These are phyloP conservation scores for Hirtodrosophila cameraria DNA, from an alignment of 2,888 invertebrate genomes.

Conservation along the genomic window DNA sequence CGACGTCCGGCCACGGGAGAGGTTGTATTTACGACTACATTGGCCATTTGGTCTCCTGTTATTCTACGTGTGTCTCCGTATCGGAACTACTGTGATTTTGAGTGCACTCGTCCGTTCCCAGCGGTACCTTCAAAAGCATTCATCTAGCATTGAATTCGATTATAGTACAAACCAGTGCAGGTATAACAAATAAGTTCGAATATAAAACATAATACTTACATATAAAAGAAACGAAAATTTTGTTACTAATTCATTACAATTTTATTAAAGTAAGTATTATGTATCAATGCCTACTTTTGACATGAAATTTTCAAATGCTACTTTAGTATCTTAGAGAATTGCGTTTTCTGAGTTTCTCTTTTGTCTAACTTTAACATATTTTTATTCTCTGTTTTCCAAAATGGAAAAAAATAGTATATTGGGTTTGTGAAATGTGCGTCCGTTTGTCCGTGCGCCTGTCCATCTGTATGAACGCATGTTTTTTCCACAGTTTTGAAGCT, in stretches of 20 bases:
- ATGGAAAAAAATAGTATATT: too few species aligned
- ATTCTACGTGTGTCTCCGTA: conserved; percentile 48
- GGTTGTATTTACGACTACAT: conserved; percentile 63
- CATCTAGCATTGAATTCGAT: conserved; percentile 32
- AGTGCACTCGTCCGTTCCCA: conserved; percentile 68
- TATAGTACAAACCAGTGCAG: background rate
- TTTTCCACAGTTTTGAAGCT: too few species aligned
- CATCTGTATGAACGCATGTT: too few species aligned
- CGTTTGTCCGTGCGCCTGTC: too few species aligned
- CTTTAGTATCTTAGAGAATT: background rate
- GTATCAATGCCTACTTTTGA: conserved; percentile 39
- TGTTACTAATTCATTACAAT: conserved; percentile 49
- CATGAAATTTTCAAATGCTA: background rate
- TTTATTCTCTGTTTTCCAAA: too few species aligned
- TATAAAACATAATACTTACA: conserved; percentile 45
- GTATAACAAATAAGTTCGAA: background rate
- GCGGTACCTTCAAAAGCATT: conserved; percentile 63
- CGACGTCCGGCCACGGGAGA: conserved; percentile 66
- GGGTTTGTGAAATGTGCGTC: too few species aligned
- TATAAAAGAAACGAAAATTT: conserved; percentile 63
- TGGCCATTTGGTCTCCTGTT: conserved; percentile 61
- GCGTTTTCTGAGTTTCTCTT: background rate
- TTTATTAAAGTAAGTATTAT: conserved; percentile 15
- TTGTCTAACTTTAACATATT: background rate
- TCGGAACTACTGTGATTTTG: conserved; percentile 64